These are phyloP conservation scores for Athetis lepigone DNA, from an alignment of 2,888 invertebrate species.

Conservation along the genomic window DNA sequence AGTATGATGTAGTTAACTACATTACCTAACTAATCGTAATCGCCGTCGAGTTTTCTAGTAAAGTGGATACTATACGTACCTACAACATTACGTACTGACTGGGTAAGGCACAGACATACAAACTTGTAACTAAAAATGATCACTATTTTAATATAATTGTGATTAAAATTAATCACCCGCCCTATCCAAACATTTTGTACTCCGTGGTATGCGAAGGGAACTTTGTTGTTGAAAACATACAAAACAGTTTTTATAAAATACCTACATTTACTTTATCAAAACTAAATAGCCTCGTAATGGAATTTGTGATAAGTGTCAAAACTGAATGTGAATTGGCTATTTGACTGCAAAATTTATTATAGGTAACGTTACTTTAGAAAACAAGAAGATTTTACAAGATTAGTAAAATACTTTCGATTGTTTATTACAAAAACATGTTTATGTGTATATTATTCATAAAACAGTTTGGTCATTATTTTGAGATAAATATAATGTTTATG, in stretches of 20 bases:
- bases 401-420: slow-evolving; percentile 2
- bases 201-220: slow-evolving; percentile 3
- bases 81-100: slow-evolving; percentile 28
- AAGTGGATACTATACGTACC: slow-evolving; percentile 53
- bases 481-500: slow-evolving; percentile 1
- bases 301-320: slow-evolving; percentile 20
- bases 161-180: slow-evolving; percentile 22
- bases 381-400: slow-evolving; percentile 1
- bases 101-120: slow-evolving; percentile 6
- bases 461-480: no score
- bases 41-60: slow-evolving; percentile 57
- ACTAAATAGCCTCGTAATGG: slow-evolving; percentile 6
- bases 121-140: slow-evolving; percentile 16
- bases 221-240: slow-evolving; percentile 8
- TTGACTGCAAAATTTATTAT: slow-evolving; percentile 9
- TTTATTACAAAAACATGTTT: slow-evolving; percentile 1
- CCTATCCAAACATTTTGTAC: slow-evolving; percentile 27
- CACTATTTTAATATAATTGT: slow-evolving; percentile 13
- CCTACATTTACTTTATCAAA: background rate
- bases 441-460: no score
- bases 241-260: slow-evolving; percentile 20
- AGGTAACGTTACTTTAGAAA: slow-evolving; percentile 11
- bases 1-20: slow-evolving; percentile 29
- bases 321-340: slow-evolving; percentile 27
- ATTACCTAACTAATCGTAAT: slow-evolving; percentile 61